Base-by-base conservation (phyloP, 2,113 vertebrate species). In the Tyrannus savana region DNA sequence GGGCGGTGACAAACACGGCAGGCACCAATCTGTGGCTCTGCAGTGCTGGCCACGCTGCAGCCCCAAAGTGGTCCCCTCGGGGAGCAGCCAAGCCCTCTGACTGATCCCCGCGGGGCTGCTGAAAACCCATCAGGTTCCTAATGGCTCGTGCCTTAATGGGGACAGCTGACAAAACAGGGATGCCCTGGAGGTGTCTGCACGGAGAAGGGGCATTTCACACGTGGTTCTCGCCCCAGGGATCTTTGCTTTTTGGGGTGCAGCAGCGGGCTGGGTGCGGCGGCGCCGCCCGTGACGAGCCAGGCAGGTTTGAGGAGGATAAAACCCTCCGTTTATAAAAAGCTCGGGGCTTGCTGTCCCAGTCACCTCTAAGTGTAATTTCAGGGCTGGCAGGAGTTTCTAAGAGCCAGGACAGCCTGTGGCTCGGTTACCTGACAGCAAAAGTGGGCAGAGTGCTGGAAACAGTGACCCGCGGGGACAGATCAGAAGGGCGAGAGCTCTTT, bases 121-220 rank as follows among this genome's bases (percentile, higher is more conserved):
- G 1, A 17, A 93, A 86, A 10, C 37, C 67, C 68, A 3, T 16
- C 5, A 8, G 12, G 24, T 8, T 68, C 42, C 64, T 25, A 2
- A 31, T 41, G 62, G 67, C 49, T 63, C 10, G 0, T 75, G 33
- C 47, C 50, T 80, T 44, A n/a, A 6, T 1, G 22, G 80, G 80
- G 41, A 60, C 63, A 53, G 53, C 35, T 3, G 84, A 12, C 30
- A n/a, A 14, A 71, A 6, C 2, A 6, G 19, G 58, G n/a, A 10
- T 74, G 44, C 53, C 55, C 76, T 15, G 84, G n/a, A 53, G 55
- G 58, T 9, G 14, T 33, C 19, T 7, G 35, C 8, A 2, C 31
- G 68, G 25, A 35, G 31, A 67, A 58, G 37, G 19, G 19, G 2
- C 7, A 0, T 49, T 62, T 37, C 41, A 14, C 9, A 2, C 0